Conservation (phyloP, 2,888 invertebrate species). For the Clanis bilineata region DNA sequence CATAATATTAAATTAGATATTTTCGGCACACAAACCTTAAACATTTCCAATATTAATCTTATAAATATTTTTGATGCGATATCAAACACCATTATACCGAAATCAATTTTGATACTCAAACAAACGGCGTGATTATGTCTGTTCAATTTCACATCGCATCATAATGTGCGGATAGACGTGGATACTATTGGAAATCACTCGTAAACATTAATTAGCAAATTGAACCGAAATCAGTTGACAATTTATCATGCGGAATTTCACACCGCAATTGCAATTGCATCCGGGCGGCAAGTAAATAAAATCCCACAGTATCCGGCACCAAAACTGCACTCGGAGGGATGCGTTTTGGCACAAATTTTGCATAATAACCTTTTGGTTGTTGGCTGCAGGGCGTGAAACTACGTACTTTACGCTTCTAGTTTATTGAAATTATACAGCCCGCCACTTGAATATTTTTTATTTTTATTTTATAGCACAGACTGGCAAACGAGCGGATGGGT, state of each 20-base stretch:
- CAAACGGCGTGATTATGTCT: not conserved
- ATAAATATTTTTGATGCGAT: not conserved
- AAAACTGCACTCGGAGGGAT: conserved; percentile 53
- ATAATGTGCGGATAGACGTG: conserved; percentile 15
- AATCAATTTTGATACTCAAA: conserved; percentile 4
- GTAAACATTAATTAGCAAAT: conserved; percentile 56
- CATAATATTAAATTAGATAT: not conserved
- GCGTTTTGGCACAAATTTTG: conserved; percentile 71
- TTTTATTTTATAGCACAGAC: too few species aligned
- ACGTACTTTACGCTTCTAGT: conserved; percentile 32
- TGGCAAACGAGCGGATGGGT: too few species aligned
- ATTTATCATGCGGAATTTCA: conserved; percentile 57
- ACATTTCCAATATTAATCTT: not conserved
- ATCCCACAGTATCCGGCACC: conserved; percentile 51
- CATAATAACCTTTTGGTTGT: conserved; percentile 62
- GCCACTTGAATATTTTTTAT: not conserved
- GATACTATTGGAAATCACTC: conserved; percentile 37
- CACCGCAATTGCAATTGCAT: conserved; percentile 57
- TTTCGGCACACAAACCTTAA: not conserved
- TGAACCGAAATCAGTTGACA: conserved; percentile 55
- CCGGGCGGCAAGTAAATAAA: conserved; percentile 62
- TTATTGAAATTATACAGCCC: too few species aligned
- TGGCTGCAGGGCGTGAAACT: conserved; percentile 51
- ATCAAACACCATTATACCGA: not conserved
- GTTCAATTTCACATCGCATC: conserved; percentile 8